These are phyloP conservation scores for Oxytorus armatus DNA, from an alignment of 2,888 invertebrate genomes.

Conservation along the genomic window DNA sequence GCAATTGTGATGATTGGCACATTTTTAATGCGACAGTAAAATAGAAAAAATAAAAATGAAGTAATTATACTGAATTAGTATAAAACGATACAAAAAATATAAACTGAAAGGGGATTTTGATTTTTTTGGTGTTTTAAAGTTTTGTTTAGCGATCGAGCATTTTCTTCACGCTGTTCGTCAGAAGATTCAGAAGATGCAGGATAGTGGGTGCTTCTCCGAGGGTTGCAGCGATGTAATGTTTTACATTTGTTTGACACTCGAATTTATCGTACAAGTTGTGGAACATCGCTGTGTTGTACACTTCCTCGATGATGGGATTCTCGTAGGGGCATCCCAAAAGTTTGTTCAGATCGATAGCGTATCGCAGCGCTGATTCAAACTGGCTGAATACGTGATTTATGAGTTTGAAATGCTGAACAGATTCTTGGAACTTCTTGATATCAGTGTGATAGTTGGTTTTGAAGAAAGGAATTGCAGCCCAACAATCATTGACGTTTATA, in stretches of 20 bases:
- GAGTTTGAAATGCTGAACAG: slow-evolving; percentile 83
- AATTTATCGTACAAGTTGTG: slow-evolving; percentile 90
- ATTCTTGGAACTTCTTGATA: slow-evolving; percentile 68
- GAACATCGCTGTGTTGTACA: slow-evolving; percentile 90
- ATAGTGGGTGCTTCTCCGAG: slow-evolving; percentile 79
- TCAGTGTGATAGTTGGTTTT: slow-evolving; percentile 87
- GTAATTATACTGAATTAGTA: slow-evolving; percentile 76
- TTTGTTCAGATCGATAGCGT: slow-evolving; percentile 88
- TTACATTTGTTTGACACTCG: slow-evolving; percentile 86
- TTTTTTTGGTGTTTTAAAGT: background rate
- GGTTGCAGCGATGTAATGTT: slow-evolving; percentile 84
- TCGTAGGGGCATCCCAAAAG: slow-evolving; percentile 87
- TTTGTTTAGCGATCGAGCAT: background rate
- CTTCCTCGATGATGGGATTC: slow-evolving; percentile 86
- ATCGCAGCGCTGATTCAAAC: slow-evolving; percentile 88
- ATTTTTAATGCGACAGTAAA: background rate
- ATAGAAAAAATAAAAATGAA: background rate
- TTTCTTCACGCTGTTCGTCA: slow-evolving; percentile 70
- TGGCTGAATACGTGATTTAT: slow-evolving; percentile 88
- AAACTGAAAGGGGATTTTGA: slow-evolving; percentile 84
- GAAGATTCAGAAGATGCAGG: slow-evolving; percentile 74
- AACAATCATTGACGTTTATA: slow-evolving; percentile 87
- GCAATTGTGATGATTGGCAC: background rate
- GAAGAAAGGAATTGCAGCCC: slow-evolving; percentile 86
- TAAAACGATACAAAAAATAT: too few relatives aligned